A percentile compares a stretch with the other conserved stretches of the same genome.
Conservation (phyloP, 2,113 vertebrate genomes). For the Paedocypris sp. region DNA sequence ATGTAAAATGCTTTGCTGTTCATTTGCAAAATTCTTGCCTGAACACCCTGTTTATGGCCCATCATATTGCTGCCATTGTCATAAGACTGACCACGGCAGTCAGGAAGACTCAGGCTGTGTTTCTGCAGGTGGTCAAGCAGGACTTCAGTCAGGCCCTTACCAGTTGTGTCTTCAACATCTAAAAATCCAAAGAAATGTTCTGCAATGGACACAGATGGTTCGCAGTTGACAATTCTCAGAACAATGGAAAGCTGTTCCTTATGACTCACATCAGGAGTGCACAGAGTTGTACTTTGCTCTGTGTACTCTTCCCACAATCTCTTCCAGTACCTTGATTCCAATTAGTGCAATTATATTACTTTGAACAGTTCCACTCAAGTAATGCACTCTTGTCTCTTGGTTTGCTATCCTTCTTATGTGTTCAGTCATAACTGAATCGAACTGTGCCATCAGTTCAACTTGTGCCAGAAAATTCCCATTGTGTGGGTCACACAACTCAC, state of each 20-base stretch:
- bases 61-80: conserved; percentile 28
- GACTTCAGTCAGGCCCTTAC: neutral
- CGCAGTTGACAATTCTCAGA: neutral
- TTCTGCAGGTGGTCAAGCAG: neutral
- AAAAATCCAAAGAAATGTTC: conserved; percentile 21
- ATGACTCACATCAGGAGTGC: conserved; percentile 21
- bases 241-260: neutral
- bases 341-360: neutral
- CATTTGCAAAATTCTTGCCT: conserved; percentile 18
- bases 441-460: neutral
- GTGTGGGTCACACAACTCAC: neutral
- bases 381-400: neutral
- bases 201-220: neutral
- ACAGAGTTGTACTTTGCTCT: conserved; percentile 17
- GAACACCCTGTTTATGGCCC: conserved; percentile 23
- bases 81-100: neutral
- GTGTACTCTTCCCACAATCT: conserved; percentile 9
- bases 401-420: neutral
- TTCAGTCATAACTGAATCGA: neutral
- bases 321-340: conserved; percentile 14
- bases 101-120: neutral
- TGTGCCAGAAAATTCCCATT: neutral
- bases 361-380: neutral
- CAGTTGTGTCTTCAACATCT: conserved; percentile 16
- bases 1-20: neutral